Base-by-base conservation (phyloP, 2,113 vertebrate species). In the Catagonus wagneri region DNA sequence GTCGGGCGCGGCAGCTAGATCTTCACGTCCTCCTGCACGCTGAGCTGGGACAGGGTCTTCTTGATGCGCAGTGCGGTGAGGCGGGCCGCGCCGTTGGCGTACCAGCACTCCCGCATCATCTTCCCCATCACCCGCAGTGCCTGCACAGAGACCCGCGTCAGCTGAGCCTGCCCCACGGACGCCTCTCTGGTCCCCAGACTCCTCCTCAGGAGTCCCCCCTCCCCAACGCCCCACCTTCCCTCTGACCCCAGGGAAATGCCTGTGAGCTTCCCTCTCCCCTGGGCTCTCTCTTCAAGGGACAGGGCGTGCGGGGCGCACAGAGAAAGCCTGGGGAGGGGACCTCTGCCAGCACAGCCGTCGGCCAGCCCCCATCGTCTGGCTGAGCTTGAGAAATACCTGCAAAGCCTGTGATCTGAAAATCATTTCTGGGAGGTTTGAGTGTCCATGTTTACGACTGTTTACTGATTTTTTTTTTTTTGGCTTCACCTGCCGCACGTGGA, bases 91-190 rank as follows among this genome's bases (percentile, higher is more conserved):
- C 99, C 99, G 2, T 99, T 99, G 96, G 99, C 98, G 27, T 99
- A 99, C 99, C 99, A 99, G 97, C 99, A 99, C 98, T 99, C 99
- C 0, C 99, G 98, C 99, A 99, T 99, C 99, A 99, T 99, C 98
- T 99, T 99, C 23, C 99, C 99, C 99, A 99, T 99, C 95, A 99
- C 99, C 39, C 99, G 99, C 32, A 99, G 98, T 0, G 99, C 99
- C 99, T 99, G 90, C 54, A 13, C 4, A 22, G 61, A 22, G 76
- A 0, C 0, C 71, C 71, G 54, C 63, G 6, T 0, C 81, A 79
- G 7, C 16, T 2, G 32, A 7, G 75, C 52, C 3, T 19, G 54
- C 58, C 71, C 7, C 0, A 9, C 39, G 36, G 34, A 58, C 32
- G 58, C n/a, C 34, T 23, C 25, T 63, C 74, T 19, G 29, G 5